Evolutionary conservation across 2,888 invertebrate species (phyloP).

Genomic region (Steinernema hermaphroditum): DNA sequence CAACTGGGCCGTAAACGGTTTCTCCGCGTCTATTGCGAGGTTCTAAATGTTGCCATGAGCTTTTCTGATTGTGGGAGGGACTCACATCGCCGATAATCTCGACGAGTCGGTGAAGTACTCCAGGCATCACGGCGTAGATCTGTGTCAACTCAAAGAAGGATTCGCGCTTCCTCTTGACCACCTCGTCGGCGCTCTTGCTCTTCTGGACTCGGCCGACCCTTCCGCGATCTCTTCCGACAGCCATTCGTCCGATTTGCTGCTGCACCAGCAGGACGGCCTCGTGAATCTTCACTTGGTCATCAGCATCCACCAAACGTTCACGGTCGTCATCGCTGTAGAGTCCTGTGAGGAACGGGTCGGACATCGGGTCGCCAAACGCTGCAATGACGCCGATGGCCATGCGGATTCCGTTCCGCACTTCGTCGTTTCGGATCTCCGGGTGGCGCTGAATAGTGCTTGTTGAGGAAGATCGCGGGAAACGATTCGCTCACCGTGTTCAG

Average conservation of each 20-base stretch:
- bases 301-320: background rate
- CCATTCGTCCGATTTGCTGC: background rate
- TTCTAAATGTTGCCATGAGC: background rate
- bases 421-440: background rate
- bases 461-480: too few species aligned
- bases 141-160: background rate
- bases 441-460: background rate
- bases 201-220: too few species aligned
- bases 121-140: background rate
- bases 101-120: background rate
- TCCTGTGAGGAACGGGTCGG: background rate
- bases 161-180: too few species aligned
- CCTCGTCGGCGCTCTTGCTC: too few species aligned
- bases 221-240: background rate
- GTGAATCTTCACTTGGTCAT: background rate
- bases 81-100: background rate
- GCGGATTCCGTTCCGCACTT: background rate
- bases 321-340: background rate
- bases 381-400: background rate
- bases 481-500: too few species aligned
- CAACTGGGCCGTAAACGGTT: background rate
- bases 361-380: conserved; percentile 14
- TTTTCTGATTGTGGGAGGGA: too few species aligned
- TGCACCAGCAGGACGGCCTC: background rate
- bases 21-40: background rate